Base-by-base conservation (phyloP, 1,140 invertebrate genomes). In the Nasonia vitripennis region DNA sequence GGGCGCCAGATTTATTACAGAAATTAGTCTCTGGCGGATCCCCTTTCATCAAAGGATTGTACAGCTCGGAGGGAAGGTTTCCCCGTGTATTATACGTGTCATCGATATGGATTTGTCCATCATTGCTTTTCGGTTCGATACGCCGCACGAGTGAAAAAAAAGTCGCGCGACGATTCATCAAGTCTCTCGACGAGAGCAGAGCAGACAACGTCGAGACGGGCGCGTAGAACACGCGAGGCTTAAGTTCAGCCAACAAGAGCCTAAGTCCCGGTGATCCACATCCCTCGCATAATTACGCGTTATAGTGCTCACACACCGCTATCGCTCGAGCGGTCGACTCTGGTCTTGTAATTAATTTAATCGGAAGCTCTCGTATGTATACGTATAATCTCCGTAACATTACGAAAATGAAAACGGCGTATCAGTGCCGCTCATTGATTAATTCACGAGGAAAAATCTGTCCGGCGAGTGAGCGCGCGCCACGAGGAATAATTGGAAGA, bases 1-100 rank as follows among this genome's bases (percentile, higher is more conserved):
- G 62, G 20, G 14, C 68, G 78, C 55, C 12, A 83, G 55, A 83
- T 83, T 77, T 77, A 75, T 77, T 45, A 83, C 45, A 62, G 12
- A 77, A 83, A 83, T 83, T 83, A 77, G 73, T 77, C 79, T 81
- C 11, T 37, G 31, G 17, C 31, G 37, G 14, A 41, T 68, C 11
- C 55, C 51, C 62, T 68, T 62, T 62, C 77, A 41, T 55, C 55
- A 41, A 79, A 79, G 55, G 20, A 62, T 79, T 79, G 48, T 55
- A 78, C 27, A 27, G 27, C 48, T 45, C 48, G 51, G 75, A 1
- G 48, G 45, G 27, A 31, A 78, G 23, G 5, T 77, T 77, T 77
- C 34, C 11, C 45, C 41, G 11, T 27, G 7, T 2, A 20, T 77
- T 77, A 20, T 37, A 74, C 11, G 14, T 74, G 6, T 71, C 34